These are phyloP conservation scores for Otolemur crassicaudatus DNA, from an alignment of 2,797 vertebrate species.

Conservation along the genomic window DNA sequence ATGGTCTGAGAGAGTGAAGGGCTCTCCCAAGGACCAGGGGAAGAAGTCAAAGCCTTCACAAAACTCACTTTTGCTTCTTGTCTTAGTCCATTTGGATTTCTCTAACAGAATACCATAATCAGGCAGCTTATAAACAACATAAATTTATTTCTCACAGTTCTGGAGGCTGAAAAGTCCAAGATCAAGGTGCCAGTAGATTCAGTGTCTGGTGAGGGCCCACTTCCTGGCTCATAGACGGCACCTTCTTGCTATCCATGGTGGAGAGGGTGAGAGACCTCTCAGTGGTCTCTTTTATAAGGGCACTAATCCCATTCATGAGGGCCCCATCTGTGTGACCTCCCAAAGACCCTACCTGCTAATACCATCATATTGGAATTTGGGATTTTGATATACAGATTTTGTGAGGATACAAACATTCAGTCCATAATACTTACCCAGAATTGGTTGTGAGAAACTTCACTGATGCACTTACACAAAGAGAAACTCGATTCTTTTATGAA, in stretches of 20 bases:
- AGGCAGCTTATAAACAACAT: not conserved
- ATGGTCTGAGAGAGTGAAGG: not conserved
- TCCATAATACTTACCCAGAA: conserved; percentile 1
- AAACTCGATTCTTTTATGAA: conserved; percentile 76
- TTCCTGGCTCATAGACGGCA: not conserved
- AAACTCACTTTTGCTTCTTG: not conserved
- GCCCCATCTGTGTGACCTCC: not conserved
- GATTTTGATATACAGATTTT: not conserved
- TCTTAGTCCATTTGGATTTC: not conserved
- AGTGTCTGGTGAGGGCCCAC: not conserved
- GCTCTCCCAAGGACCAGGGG: not conserved
- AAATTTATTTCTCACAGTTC: not conserved
- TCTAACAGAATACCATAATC: not conserved
- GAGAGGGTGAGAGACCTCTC: too few species aligned
- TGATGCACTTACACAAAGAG: conserved; percentile 69
- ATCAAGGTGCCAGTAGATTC: not conserved
- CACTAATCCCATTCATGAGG: not conserved
- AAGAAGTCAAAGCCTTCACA: conserved; percentile 28
- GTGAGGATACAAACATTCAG: not conserved
- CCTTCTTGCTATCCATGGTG: not conserved
- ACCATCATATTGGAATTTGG: not conserved
- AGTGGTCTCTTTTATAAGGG: not conserved
- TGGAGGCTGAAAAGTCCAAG: not conserved
- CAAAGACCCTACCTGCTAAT: not conserved
- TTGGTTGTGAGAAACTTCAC: conserved; percentile 49